Evolutionary conservation across 2,797 vertebrate species (phyloP).

Genomic region (Aldrovandia affinis): DNA sequence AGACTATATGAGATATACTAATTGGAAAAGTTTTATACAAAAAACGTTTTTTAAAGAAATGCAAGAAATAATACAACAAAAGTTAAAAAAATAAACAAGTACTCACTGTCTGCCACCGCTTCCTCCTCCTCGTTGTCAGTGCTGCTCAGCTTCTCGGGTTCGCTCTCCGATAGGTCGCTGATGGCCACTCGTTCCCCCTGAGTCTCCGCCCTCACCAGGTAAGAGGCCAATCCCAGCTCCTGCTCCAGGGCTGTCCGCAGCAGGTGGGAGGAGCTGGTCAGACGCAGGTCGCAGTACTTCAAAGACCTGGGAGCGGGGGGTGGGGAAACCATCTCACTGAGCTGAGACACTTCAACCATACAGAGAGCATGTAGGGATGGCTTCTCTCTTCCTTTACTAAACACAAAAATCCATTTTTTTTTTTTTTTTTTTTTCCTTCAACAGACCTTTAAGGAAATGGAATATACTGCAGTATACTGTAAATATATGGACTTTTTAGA

Average conservation of each 20-base stretch:
- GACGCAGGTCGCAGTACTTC: slow-evolving; percentile 93
- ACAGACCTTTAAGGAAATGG: too few relatives aligned
- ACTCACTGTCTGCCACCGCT: slow-evolving; percentile 78
- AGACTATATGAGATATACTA: too few relatives aligned
- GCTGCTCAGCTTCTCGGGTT: slow-evolving; percentile 90
- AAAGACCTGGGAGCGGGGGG: slow-evolving; percentile 76
- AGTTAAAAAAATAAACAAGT: not conserved
- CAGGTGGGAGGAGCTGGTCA: slow-evolving; percentile 89
- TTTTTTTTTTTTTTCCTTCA: too few relatives aligned
- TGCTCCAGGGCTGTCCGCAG: slow-evolving; percentile 91
- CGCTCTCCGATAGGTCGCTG: slow-evolving; percentile 86
- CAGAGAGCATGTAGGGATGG: too few relatives aligned
- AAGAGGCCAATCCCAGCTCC: slow-evolving; percentile 92
- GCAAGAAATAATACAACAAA: not conserved
- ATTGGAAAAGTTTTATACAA: too few relatives aligned
- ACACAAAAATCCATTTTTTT: too few relatives aligned
- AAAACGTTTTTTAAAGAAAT: too few relatives aligned
- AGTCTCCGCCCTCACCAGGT: slow-evolving; percentile 82
- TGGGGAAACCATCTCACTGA: not conserved
- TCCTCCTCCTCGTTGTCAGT: slow-evolving; percentile 94
- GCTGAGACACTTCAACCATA: too few relatives aligned
- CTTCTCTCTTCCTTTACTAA: too few relatives aligned
- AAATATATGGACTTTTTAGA: too few relatives aligned
- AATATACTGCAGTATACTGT: too few relatives aligned
- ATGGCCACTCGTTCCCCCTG: slow-evolving; percentile 68